Evolutionary conservation across 2,888 invertebrate genomes (phyloP), one percentile per base, ranked within the genome.

Genomic region (Oeneis ivallda): DNA sequence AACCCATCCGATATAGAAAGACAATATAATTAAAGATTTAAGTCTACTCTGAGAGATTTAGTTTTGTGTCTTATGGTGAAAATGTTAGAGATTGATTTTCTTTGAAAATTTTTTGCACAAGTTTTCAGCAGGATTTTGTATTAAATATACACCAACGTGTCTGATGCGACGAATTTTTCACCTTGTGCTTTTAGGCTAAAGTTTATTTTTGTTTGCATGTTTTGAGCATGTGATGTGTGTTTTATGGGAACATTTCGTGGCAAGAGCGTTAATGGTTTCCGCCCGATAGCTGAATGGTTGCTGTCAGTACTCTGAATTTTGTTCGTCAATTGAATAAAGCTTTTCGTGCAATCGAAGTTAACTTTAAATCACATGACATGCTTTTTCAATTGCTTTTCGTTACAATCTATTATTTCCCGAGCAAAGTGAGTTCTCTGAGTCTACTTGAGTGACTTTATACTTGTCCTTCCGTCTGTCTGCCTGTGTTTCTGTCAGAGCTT

Each of bases 231-330:
- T 60, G 26, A 26, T 62, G 63, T 66, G 65, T 66, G 60, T 52
- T 61, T 64, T 69, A 70, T 65, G 74, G 66, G 72, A 69, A 69
- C 70, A 70, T 73, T 69, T 78, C 61, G 75, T 73, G 69, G 69
- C 70, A 67, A 64, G 64, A 67, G 71, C 73, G 75, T 72, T 79
- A 78, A 79, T 79, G 73, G 77, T 73, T 79, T 78, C 78, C 77
- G 75, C 69, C 67, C 68, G 79, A 77, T 78, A 77, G 70, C 76
- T 75, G 75, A 74, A 75, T 75, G 75, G 72, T 69, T 62, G 62
- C 68, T 75, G 76, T 75, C 76, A 75, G 73, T 73, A 67, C 69
- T 39, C 41, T 67, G 65, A 57, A 69, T 67, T 61, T 49, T 61
- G 49, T 56, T 66, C 41, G 58, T 52, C 47, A 67, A 70, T 71